A percentile compares a stretch with the other conserved stretches of the same genome.
Evolutionary conservation across 2,113 vertebrate species (phyloP).

Genomic region (Clarias batrachus): DNA sequence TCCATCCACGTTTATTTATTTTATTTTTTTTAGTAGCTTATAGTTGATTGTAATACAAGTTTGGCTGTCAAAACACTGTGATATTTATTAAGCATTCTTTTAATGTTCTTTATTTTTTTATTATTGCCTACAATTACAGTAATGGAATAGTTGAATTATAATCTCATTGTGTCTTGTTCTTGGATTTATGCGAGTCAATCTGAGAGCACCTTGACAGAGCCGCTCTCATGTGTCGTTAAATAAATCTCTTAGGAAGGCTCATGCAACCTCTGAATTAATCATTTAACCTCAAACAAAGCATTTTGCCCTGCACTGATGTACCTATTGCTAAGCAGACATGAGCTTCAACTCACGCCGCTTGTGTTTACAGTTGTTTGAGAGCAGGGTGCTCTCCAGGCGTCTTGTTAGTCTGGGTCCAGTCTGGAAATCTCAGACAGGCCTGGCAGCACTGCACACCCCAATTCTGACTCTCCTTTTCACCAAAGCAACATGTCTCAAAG

Average conservation of each 20-base stretch:
- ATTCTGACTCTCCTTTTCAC: conserved; percentile 26
- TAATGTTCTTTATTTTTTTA: background rate
- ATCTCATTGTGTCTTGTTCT: background rate
- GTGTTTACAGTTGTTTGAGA: background rate
- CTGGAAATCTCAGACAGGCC: conserved; percentile 40
- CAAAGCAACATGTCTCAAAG: background rate
- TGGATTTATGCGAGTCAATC: background rate
- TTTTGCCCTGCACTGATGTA: background rate
- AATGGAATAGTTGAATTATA: background rate
- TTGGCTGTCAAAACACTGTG: background rate
- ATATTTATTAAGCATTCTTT: background rate
- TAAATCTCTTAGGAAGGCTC: background rate
- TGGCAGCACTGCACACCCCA: background rate
- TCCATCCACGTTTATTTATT: background rate
- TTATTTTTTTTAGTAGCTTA: background rate
- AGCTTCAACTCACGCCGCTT: background rate
- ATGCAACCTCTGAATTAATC: conserved; percentile 2
- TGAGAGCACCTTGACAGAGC: background rate
- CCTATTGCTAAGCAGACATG: background rate
- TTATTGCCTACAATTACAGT: background rate
- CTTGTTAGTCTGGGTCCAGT: conserved; percentile 45
- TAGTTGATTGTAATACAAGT: background rate
- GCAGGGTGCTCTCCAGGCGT: conserved; percentile 40
- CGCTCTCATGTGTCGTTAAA: conserved; percentile 17
- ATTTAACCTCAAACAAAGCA: conserved; percentile 27